These are phyloP conservation scores for Atta texana DNA, from an alignment of 1,140 invertebrate species.

Conservation along the genomic window DNA sequence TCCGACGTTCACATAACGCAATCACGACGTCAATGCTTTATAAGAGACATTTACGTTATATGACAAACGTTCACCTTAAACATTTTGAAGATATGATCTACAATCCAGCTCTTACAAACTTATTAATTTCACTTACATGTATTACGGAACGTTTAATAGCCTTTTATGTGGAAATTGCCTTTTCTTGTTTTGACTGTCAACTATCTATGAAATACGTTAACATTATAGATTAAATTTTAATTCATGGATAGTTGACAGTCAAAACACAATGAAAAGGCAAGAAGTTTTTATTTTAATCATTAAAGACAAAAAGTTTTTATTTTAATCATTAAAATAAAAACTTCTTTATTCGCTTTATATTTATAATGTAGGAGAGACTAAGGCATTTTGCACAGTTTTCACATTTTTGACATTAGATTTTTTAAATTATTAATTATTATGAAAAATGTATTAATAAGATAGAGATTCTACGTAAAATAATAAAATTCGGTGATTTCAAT, in stretches of 20 bases:
- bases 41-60: conserved; percentile 10
- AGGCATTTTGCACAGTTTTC: neutral
- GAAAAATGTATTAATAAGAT: too few relatives aligned
- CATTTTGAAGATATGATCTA: neutral
- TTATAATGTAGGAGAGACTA: neutral
- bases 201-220: conserved; percentile 16
- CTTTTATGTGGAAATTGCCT: conserved; percentile 2
- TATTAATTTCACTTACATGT: neutral
- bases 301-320: neutral
- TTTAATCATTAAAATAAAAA: neutral
- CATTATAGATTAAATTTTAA: neutral
- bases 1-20: conserved; percentile 36
- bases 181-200: conserved; percentile 8
- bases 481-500: too few relatives aligned
- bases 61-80: conserved; percentile 33
- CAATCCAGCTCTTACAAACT: neutral
- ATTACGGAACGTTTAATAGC: conserved; percentile 22
- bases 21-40: conserved; percentile 36
- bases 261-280: neutral
- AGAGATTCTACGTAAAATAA: too few relatives aligned
- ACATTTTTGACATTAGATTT: too few relatives aligned
- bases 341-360: neutral
- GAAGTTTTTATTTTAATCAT: too few relatives aligned
- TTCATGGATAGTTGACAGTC: conserved; percentile 29
- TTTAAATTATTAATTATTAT: too few relatives aligned